Percentiles rank a stretch among this genome's conserved stretches.
phyloP scores from a whole-genome alignment of 2,888 invertebrate species.

The Clistopyga incitator region DNA sequence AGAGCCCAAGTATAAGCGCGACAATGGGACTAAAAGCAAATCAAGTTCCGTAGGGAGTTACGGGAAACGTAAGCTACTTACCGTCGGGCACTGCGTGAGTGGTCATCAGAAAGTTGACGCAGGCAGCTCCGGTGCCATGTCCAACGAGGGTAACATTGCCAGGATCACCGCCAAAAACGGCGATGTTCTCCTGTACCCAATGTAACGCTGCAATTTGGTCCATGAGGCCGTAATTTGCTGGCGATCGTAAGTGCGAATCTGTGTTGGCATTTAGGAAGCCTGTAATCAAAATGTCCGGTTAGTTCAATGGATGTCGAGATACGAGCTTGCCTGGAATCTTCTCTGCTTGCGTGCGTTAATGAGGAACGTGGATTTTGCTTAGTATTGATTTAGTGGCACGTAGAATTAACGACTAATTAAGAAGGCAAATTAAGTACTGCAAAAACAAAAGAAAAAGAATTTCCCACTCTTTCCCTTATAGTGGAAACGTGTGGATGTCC shows the following conservation, averaged over 20 bases:
- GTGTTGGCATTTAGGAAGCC: slow-evolving; percentile 96
- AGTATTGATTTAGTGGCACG: not conserved
- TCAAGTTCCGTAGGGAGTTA: not conserved
- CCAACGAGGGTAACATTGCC: slow-evolving; percentile 97
- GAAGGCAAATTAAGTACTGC: too few relatives aligned
- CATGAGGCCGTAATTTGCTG: slow-evolving; percentile 98
- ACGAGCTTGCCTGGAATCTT: not conserved
- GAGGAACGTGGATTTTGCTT: slow-evolving; percentile 10
- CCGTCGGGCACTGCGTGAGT: slow-evolving; percentile 97
- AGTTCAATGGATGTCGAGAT: slow-evolving; percentile 54
- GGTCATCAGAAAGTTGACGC: slow-evolving; percentile 97
- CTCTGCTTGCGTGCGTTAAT: slow-evolving; percentile 1
- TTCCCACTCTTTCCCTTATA: too few relatives aligned
- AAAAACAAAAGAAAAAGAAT: too few relatives aligned
- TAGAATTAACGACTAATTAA: too few relatives aligned
- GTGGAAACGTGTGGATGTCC: too few relatives aligned
- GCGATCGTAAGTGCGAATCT: slow-evolving; percentile 93
- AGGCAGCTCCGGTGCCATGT: slow-evolving; percentile 97
- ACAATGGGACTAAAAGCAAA: slow-evolving; percentile 7
- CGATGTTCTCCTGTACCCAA: slow-evolving; percentile 98
- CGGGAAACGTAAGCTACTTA: slow-evolving; percentile 83
- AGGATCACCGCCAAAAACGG: slow-evolving; percentile 97
- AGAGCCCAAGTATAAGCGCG: not conserved
- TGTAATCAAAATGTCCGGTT: slow-evolving; percentile 84
- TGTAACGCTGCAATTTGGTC: slow-evolving; percentile 98